Conservation (phyloP, 2,888 invertebrate genomes). For the Siphonodentalium dalli region DNA sequence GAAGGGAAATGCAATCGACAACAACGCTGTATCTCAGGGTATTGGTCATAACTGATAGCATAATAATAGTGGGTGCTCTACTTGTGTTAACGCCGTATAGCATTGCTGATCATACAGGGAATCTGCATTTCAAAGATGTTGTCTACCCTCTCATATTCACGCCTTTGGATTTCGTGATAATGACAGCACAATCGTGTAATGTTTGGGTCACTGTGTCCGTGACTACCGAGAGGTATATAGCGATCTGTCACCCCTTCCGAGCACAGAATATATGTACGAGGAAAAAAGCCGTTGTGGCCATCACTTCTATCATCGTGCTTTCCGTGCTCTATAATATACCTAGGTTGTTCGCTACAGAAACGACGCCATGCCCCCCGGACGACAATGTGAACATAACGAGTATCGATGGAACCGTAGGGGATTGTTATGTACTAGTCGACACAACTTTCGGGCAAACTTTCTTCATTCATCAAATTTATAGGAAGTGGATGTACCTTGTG, state of each 20-base stretch:
- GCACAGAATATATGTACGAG: constrained; percentile 47
- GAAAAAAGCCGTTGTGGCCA: constrained; percentile 44
- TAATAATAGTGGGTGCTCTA: constrained; percentile 38
- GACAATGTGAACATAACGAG: constrained; percentile 10
- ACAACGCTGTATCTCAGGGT: constrained; percentile 51
- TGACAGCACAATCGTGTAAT: constrained; percentile 56
- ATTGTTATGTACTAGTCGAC: constrained; percentile 34
- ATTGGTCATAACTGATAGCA: constrained; percentile 52
- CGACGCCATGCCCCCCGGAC: constrained; percentile 5
- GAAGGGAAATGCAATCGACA: constrained; percentile 55
- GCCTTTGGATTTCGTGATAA: constrained; percentile 48
- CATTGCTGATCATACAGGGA: constrained; percentile 35
- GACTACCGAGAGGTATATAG: constrained; percentile 57
- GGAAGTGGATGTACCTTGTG: constrained; percentile 43
- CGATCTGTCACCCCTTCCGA: constrained; percentile 58
- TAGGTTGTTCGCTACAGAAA: constrained; percentile 43
- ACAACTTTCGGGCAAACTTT: constrained; percentile 41
- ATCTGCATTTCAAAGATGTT: constrained; percentile 39
- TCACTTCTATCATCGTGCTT: constrained; percentile 36
- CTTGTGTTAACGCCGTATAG: constrained; percentile 37
- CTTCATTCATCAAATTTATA: constrained; percentile 41
- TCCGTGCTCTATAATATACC: constrained; percentile 55
- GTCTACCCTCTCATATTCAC: constrained; percentile 54
- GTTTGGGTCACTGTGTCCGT: constrained; percentile 60
- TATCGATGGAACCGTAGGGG: neutral